Evolutionary conservation across 2,888 invertebrate genomes (phyloP).

Genomic region (Steromphala cineraria): DNA sequence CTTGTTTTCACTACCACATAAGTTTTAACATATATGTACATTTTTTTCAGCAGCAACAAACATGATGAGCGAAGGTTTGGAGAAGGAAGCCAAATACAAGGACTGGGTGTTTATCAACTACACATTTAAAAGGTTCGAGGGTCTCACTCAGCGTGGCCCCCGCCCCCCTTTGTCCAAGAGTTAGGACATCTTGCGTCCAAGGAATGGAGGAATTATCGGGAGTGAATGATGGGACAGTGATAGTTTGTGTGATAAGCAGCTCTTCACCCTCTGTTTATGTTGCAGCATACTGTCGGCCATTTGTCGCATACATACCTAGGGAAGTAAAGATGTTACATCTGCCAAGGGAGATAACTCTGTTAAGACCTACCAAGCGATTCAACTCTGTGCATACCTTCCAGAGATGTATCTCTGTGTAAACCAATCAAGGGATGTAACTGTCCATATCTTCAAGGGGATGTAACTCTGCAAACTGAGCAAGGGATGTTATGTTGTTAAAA

Average conservation of each 20-base stretch:
- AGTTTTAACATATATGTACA: too few relatives aligned
- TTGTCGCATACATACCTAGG: too few relatives aligned
- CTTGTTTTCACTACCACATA: background rate
- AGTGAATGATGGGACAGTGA: background rate
- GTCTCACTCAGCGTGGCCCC: slow-evolving; percentile 89
- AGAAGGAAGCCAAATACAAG: slow-evolving; percentile 79
- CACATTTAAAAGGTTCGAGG: slow-evolving; percentile 99
- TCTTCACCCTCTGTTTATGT: background rate
- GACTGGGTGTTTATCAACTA: slow-evolving; percentile 99
- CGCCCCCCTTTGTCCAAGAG: slow-evolving; percentile 42
- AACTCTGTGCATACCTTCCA: too few relatives aligned
- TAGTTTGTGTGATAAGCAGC: background rate
- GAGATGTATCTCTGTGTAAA: too few relatives aligned
- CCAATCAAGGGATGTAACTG: too few relatives aligned
- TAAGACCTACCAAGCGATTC: too few relatives aligned
- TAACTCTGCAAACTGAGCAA: too few relatives aligned
- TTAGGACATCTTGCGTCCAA: slow-evolving; percentile 16
- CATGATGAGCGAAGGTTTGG: slow-evolving; percentile 37
- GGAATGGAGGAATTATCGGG: background rate
- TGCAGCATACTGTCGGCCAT: background rate
- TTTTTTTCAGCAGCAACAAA: slow-evolving; percentile 23
- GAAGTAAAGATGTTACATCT: too few relatives aligned
- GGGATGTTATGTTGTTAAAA: too few relatives aligned
- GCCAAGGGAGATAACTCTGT: too few relatives aligned
- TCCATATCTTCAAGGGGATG: too few relatives aligned